Evolutionary conservation across 2,113 vertebrate genomes (phyloP).

Genomic region (Oryzias celebensis): DNA sequence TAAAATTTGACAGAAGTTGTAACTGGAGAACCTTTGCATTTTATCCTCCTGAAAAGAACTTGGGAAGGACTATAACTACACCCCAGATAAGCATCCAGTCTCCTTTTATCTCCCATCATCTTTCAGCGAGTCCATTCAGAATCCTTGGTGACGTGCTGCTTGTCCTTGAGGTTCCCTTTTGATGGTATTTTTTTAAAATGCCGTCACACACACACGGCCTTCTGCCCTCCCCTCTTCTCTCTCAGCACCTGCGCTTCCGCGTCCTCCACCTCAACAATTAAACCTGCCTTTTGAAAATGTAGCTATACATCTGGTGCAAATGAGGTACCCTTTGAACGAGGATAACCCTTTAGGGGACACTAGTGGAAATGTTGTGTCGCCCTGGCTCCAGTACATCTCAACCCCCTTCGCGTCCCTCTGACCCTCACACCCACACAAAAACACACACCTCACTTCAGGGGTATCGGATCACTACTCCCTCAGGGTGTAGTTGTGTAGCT

Average conservation of each 20-base stretch:
- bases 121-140: conserved; percentile 49
- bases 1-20: conserved; percentile 1
- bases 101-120: conserved; percentile 45
- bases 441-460: conserved; percentile 53
- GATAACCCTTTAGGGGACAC: conserved; percentile 51
- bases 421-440: conserved; percentile 20
- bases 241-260: conserved; percentile 51
- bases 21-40: conserved; percentile 25
- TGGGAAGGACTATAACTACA: conserved; percentile 52
- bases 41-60: conserved; percentile 32
- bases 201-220: conserved; percentile 2
- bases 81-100: conserved; percentile 21
- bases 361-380: conserved; percentile 50
- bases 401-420: conserved; percentile 22
- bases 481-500: conserved; percentile 27
- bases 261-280: conserved; percentile 42
- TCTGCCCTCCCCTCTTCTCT: conserved; percentile 17
- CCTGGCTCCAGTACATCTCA: conserved; percentile 30
- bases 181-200: conserved; percentile 25
- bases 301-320: conserved; percentile 58
- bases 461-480: conserved; percentile 66
- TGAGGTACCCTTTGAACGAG: conserved; percentile 56
- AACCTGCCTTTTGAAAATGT: conserved; percentile 52
- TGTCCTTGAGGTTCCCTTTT: conserved; percentile 36
- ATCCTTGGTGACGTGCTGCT: conserved; percentile 40